phyloP scores from a whole-genome alignment of 2,888 invertebrate species.

The Conistra vaccinii region DNA sequence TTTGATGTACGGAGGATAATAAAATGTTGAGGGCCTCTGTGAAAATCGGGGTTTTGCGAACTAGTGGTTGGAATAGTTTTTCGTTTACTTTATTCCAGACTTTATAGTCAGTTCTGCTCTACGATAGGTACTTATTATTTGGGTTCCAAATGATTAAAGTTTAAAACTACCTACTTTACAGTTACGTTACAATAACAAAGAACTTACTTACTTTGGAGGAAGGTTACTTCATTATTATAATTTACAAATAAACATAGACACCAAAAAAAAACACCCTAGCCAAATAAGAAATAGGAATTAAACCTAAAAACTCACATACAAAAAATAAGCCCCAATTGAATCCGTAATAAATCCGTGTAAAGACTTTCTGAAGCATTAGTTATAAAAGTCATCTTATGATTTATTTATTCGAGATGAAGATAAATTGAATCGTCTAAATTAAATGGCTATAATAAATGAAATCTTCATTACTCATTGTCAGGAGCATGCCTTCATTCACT shows the following conservation, averaged over 20 bases:
- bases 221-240: neutral
- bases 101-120: slow-evolving; percentile 5
- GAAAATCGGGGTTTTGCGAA: slow-evolving; percentile 31
- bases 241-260: neutral
- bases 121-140: neutral
- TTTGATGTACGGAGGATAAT: slow-evolving; percentile 53
- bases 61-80: slow-evolving; percentile 20
- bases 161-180: neutral
- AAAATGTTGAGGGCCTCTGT: slow-evolving; percentile 51
- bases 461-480: slow-evolving; percentile 68
- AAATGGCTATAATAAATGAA: slow-evolving; percentile 66
- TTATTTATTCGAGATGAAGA: slow-evolving; percentile 69
- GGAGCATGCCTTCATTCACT: slow-evolving; percentile 50
- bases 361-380: slow-evolving; percentile 55
- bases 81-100: slow-evolving; percentile 26
- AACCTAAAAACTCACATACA: neutral
- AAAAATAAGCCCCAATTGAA: slow-evolving; percentile 32
- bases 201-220: neutral
- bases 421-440: slow-evolving; percentile 64
- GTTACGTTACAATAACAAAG: neutral
- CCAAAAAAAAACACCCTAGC: neutral
- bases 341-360: slow-evolving; percentile 53
- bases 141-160: neutral
- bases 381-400: slow-evolving; percentile 68
- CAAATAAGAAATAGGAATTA: neutral